Percentiles rank a stretch among this genome's conserved stretches.
Conservation (phyloP, 1,140 invertebrate species). For the Drosophila seguyi region DNA sequence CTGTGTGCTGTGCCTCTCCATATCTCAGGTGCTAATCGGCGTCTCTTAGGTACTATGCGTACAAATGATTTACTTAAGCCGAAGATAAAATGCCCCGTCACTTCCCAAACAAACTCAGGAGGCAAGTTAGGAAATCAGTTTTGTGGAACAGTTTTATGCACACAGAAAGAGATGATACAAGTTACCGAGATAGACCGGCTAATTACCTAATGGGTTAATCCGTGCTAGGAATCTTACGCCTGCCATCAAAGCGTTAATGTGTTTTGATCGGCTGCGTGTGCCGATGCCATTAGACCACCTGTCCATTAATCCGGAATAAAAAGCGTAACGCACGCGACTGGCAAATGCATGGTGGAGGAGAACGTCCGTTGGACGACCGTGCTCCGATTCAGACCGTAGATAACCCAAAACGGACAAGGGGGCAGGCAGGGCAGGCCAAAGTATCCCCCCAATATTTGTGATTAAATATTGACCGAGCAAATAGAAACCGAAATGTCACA, state of each 20-base stretch:
- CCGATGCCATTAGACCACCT: conserved; percentile 25
- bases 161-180: neutral
- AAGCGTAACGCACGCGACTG: conserved; percentile 23
- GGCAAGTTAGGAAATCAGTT: neutral
- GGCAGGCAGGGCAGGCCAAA: neutral
- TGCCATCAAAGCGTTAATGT: conserved; percentile 23
- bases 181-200: conserved; percentile 10
- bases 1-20: neutral
- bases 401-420: conserved; percentile 15
- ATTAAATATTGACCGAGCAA: conserved; percentile 66
- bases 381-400: conserved; percentile 20
- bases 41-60: conserved; percentile 10
- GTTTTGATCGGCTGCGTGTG: conserved; percentile 24
- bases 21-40: conserved; percentile 19
- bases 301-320: conserved; percentile 2
- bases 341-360: neutral
- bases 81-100: conserved; percentile 26
- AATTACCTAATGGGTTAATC: conserved; percentile 38
- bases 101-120: neutral
- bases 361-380: neutral
- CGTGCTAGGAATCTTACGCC: conserved; percentile 19
- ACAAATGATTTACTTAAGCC: conserved; percentile 3
- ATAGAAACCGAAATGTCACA: conserved; percentile 17
- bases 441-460: conserved; percentile 40
- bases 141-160: neutral